Evolutionary conservation across 2,888 invertebrate species (phyloP).

Genomic region (Xestia rhomboidea): DNA sequence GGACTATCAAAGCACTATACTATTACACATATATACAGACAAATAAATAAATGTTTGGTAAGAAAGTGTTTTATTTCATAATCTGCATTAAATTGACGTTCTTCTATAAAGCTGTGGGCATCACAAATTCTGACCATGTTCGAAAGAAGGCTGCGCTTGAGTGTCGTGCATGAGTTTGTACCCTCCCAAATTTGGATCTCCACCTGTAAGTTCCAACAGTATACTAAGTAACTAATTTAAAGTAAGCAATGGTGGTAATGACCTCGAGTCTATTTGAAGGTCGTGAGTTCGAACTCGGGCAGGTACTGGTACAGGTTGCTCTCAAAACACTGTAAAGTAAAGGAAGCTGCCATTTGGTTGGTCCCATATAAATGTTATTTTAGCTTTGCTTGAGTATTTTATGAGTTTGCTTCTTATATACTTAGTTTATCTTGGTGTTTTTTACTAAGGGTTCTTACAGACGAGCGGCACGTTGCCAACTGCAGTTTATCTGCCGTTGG

Average conservation of each 20-base stretch:
- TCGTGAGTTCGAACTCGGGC: background rate
- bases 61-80: conserved; percentile 28
- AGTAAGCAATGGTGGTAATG: background rate
- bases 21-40: too few relatives aligned
- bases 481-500: too few relatives aligned
- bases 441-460: too few relatives aligned
- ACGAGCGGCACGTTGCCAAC: too few relatives aligned
- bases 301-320: background rate
- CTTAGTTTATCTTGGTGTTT: background rate
- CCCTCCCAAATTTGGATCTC: conserved; percentile 71
- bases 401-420: background rate
- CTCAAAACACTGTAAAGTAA: background rate
- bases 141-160: conserved; percentile 80
- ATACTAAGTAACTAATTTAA: background rate
- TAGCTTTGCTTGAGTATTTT: background rate
- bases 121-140: conserved; percentile 79
- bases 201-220: conserved; percentile 69
- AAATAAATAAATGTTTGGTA: conserved; percentile 6
- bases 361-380: background rate
- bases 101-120: background rate
- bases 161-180: conserved; percentile 81
- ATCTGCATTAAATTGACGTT: background rate
- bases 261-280: background rate
- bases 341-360: background rate
- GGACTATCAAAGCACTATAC: background rate